These are phyloP conservation scores for Ephialtes manifestator DNA, from an alignment of 2,888 invertebrate species.

Conservation along the genomic window DNA sequence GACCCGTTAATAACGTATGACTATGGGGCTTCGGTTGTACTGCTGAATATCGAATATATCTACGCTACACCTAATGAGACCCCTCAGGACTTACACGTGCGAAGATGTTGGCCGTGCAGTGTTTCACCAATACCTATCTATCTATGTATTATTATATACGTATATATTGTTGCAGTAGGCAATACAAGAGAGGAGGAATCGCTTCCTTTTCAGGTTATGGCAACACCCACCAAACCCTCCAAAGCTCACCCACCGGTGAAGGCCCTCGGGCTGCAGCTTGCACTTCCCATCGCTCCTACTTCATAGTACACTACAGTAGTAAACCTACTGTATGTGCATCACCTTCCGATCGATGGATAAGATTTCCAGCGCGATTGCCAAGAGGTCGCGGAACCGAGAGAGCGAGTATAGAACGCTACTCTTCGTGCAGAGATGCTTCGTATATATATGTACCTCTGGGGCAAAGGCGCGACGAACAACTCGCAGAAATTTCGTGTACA, in stretches of 20 bases:
- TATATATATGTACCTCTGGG: neutral
- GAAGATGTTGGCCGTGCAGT: slow-evolving; percentile 51
- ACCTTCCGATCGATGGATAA: slow-evolving; percentile 57
- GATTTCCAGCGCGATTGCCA: slow-evolving; percentile 50
- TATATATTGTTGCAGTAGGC: slow-evolving; percentile 11
- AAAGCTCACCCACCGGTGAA: neutral
- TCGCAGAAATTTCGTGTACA: slow-evolving; percentile 42
- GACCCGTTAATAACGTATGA: neutral
- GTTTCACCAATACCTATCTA: slow-evolving; percentile 64
- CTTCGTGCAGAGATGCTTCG: too few relatives aligned
- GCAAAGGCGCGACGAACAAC: slow-evolving; percentile 41
- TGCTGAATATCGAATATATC: slow-evolving; percentile 64
- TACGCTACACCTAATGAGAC: slow-evolving; percentile 73
- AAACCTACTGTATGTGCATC: slow-evolving; percentile 30
- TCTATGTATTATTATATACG: too few relatives aligned
- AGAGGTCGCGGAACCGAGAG: slow-evolving; percentile 33
- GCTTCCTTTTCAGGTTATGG: slow-evolving; percentile 21
- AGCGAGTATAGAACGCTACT: neutral
- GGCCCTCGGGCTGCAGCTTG: slow-evolving; percentile 33
- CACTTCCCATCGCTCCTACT: slow-evolving; percentile 37
- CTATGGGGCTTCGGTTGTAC: slow-evolving; percentile 27
- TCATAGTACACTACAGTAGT: slow-evolving; percentile 13
- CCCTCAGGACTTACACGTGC: slow-evolving; percentile 66
- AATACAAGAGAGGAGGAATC: neutral
- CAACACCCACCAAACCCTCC: neutral